A percentile compares a stretch with the other conserved stretches of the same genome.
Evolutionary conservation across 1,140 invertebrate genomes (phyloP).

Genomic region (Hyles euphorbiae): DNA sequence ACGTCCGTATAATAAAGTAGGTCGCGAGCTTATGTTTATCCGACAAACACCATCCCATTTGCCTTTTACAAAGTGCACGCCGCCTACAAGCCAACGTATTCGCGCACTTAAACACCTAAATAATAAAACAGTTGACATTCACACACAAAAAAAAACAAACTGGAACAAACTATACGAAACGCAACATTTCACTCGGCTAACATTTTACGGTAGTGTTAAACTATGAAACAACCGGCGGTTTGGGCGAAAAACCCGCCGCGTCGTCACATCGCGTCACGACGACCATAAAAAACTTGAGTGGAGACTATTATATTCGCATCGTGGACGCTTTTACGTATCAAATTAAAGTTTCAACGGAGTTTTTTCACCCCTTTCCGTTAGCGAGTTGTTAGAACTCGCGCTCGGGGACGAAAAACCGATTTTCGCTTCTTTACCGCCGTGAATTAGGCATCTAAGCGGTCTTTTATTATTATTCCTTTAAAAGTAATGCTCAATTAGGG

Average conservation of each 20-base stretch:
- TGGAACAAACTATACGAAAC: too few relatives aligned
- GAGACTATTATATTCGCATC: constrained; percentile 23
- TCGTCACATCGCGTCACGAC: constrained; percentile 10
- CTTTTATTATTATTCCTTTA: neutral
- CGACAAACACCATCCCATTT: too few relatives aligned
- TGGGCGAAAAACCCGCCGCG: constrained; percentile 6
- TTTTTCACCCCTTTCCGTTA: constrained; percentile 16
- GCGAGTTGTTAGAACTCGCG: constrained; percentile 20
- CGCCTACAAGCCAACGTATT: too few relatives aligned
- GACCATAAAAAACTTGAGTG: constrained; percentile 18
- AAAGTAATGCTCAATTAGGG: too few relatives aligned
- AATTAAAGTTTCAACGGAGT: constrained; percentile 24
- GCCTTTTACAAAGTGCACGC: too few relatives aligned
- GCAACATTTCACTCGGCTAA: neutral
- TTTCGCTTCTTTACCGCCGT: constrained; percentile 13
- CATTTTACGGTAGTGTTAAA: constrained; percentile 3
- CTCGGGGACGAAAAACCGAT: constrained; percentile 13
- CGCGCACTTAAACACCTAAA: too few relatives aligned
- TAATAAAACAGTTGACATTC: too few relatives aligned
- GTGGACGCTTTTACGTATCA: constrained; percentile 20
- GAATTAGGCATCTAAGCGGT: constrained; percentile 18
- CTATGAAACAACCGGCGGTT: constrained; percentile 1
- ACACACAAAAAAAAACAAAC: too few relatives aligned
- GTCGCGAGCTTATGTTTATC: too few relatives aligned
- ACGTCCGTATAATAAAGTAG: too few relatives aligned